These are phyloP conservation scores for Tachysurus fulvidraco DNA, from an alignment of 2,113 vertebrate species.

Conservation along the genomic window DNA sequence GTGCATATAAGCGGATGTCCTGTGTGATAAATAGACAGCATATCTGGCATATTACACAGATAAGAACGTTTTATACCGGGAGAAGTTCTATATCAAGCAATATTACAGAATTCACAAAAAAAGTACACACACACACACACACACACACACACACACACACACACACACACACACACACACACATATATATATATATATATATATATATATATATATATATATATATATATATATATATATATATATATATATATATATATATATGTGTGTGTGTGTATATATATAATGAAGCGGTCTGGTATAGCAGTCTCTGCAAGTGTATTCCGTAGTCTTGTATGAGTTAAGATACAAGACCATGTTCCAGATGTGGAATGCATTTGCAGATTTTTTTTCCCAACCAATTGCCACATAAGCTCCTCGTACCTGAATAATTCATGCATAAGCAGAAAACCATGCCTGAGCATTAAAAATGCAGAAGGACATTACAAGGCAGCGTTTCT, in stretches of 20 bases:
- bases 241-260: neutral
- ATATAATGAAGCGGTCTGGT: neutral
- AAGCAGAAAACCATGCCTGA: conserved; percentile 43
- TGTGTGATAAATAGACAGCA: neutral
- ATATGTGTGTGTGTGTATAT: no score
- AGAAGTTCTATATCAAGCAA: neutral
- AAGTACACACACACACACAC: no score
- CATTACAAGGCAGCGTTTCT: conserved; percentile 47
- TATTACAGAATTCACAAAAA: no score
- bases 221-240: no score
- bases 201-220: no score
- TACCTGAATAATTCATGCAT: conserved; percentile 51
- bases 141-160: no score
- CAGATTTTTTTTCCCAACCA: conserved; percentile 26
- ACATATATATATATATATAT: no score
- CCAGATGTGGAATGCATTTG: conserved; percentile 25
- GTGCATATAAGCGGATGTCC: neutral
- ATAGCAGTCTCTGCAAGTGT: neutral
- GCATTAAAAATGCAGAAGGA: conserved; percentile 53
- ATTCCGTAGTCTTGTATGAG: neutral
- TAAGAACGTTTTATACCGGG: neutral
- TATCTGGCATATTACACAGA: neutral
- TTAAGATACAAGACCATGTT: conserved; percentile 17
- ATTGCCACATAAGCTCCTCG: conserved; percentile 17
- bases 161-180: no score